These are phyloP conservation scores for Apostichopus parvimensis DNA, from an alignment of 35 echinoderm and acorn worm species.

Conservation along the genomic window DNA sequence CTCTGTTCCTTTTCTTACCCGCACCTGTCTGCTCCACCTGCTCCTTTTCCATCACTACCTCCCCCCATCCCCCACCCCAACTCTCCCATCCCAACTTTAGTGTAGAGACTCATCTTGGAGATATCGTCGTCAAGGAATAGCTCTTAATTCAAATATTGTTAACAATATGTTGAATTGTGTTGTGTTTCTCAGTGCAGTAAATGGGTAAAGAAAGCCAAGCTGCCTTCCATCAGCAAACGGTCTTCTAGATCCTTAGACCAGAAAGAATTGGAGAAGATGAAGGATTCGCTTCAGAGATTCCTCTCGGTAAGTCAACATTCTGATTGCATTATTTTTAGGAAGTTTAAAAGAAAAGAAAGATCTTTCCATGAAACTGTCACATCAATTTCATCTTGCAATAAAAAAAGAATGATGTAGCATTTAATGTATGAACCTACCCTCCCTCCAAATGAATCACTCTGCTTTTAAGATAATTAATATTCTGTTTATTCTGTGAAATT, in stretches of 20 bases:
- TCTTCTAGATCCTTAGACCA: constrained; percentile 72
- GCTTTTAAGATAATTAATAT: too few species aligned
- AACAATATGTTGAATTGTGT: neutral
- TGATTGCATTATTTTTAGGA: neutral
- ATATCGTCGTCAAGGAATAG: too few species aligned
- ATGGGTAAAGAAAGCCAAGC: constrained; percentile 80
- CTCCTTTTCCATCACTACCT: too few species aligned
- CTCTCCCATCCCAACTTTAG: too few species aligned
- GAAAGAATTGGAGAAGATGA: constrained; percentile 73
- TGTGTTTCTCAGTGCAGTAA: constrained; percentile 75
- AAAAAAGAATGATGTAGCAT: too few species aligned
- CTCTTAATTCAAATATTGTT: neutral
- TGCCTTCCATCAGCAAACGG: constrained; percentile 74
- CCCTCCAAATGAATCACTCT: too few species aligned
- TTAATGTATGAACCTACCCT: too few species aligned
- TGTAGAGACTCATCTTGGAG: too few species aligned
- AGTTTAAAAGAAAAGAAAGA: neutral
- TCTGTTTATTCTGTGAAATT: neutral
- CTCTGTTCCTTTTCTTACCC: too few species aligned
- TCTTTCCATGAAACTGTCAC: neutral
- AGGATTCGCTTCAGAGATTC: constrained; percentile 75
- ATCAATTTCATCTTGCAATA: too few species aligned
- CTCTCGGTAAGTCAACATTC: constrained; percentile 72
- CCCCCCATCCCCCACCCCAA: too few species aligned
- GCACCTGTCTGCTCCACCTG: too few species aligned